phyloP scores from a whole-genome alignment of 2,888 invertebrate species.

The Caenorhabditis zanzibari region DNA sequence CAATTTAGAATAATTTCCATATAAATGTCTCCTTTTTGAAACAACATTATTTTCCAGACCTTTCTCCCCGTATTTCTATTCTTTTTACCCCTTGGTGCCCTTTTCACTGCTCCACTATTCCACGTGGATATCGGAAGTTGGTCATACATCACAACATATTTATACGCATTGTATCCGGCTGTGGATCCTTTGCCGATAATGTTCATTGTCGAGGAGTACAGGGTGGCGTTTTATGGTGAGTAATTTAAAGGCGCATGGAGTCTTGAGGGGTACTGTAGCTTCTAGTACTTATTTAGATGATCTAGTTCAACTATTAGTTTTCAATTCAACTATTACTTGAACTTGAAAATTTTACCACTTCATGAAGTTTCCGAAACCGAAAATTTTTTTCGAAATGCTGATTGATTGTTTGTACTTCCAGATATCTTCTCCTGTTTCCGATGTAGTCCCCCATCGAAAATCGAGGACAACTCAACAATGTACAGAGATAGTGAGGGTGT shows the following conservation, averaged over 20 bases:
- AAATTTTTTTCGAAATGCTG: too few relatives aligned
- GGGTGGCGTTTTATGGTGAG: slow-evolving; percentile 31
- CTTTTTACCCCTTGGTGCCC: slow-evolving; percentile 27
- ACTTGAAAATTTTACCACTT: too few relatives aligned
- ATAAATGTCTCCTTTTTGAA: too few relatives aligned
- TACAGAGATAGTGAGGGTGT: slow-evolving; percentile 7
- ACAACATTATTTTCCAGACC: slow-evolving; percentile 12
- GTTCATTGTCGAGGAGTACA: slow-evolving; percentile 34
- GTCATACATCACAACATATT: slow-evolving; percentile 21
- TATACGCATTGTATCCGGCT: slow-evolving; percentile 46
- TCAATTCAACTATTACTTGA: too few relatives aligned
- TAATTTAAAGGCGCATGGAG: too few relatives aligned
- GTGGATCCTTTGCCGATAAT: slow-evolving; percentile 32
- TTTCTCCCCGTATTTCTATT: slow-evolving; percentile 34
- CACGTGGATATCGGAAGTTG: slow-evolving; percentile 18
- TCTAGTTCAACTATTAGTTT: too few relatives aligned
- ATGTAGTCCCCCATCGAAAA: neutral
- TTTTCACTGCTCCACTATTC: slow-evolving; percentile 34
- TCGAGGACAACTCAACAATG: slow-evolving; percentile 14
- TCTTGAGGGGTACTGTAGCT: too few relatives aligned
- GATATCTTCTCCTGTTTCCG: slow-evolving; percentile 14
- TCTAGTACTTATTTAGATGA: too few relatives aligned
- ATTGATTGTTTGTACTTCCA: too few relatives aligned
- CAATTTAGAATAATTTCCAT: too few relatives aligned
- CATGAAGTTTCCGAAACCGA: too few relatives aligned